Conservation (phyloP, 2,797 vertebrate species). For the Typhlichthys subterraneus region DNA sequence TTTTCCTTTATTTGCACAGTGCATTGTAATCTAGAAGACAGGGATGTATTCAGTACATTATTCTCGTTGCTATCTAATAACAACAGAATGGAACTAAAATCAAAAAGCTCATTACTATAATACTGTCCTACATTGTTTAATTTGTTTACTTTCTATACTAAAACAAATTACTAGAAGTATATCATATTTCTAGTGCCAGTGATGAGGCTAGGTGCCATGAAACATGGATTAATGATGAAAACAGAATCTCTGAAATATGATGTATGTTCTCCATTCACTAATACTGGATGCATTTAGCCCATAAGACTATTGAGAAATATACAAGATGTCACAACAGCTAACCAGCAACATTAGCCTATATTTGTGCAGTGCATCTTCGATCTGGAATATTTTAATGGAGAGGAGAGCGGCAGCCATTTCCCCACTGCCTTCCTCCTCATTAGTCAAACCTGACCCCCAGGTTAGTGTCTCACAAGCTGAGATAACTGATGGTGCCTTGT, state of each 20-base stretch:
- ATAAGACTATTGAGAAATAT: slow-evolving; percentile 1
- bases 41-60: too few species aligned
- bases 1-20: too few species aligned
- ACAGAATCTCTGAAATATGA: neutral
- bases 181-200: neutral
- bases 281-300: slow-evolving; percentile 6
- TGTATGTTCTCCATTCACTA: neutral
- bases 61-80: too few species aligned
- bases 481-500: slow-evolving; percentile 26
- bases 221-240: neutral
- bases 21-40: too few species aligned
- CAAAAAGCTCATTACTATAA: too few species aligned
- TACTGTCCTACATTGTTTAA: too few species aligned
- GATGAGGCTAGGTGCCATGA: neutral
- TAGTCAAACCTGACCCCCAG: slow-evolving; percentile 27
- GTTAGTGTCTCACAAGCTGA: slow-evolving; percentile 24
- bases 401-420: slow-evolving; percentile 27
- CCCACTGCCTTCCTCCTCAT: slow-evolving; percentile 19
- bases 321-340: slow-evolving; percentile 18
- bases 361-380: slow-evolving; percentile 9
- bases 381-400: slow-evolving; percentile 8
- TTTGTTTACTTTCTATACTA: neutral
- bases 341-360: slow-evolving; percentile 21
- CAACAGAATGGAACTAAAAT: too few species aligned
- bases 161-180: neutral